Evolutionary conservation across 2,888 invertebrate genomes (phyloP).

Genomic region (Trachelus stipa): DNA sequence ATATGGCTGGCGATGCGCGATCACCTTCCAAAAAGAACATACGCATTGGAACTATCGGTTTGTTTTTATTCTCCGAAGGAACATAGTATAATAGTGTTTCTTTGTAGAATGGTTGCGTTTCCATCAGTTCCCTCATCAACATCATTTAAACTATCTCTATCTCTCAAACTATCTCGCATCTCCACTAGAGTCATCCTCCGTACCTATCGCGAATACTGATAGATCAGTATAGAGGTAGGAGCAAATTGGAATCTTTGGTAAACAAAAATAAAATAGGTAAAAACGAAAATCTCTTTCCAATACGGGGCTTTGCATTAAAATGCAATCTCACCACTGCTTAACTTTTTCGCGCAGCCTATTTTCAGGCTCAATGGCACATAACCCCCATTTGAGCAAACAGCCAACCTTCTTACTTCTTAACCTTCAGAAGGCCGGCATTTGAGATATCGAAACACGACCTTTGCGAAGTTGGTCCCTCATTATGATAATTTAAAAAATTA

Average conservation of each 20-base stretch:
- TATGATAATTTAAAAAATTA: no score
- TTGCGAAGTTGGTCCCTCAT: no score
- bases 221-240: background rate
- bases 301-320: constrained; percentile 40
- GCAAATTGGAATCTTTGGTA: constrained; percentile 10
- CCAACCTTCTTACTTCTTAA: background rate
- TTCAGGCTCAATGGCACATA: background rate
- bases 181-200: background rate
- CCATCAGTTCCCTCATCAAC: background rate
- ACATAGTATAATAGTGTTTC: background rate
- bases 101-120: background rate
- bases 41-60: background rate
- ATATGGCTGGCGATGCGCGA: background rate
- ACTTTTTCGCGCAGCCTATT: background rate
- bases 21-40: background rate
- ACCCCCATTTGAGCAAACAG: background rate
- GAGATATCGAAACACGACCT: no score
- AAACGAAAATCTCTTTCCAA: constrained; percentile 52
- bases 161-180: background rate
- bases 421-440: no score
- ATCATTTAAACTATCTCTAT: background rate
- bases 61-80: background rate
- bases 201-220: background rate
- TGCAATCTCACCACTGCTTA: constrained; percentile 30
- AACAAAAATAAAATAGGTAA: constrained; percentile 29